A percentile compares a stretch with the other conserved stretches of the same genome.
Evolutionary conservation across 1,140 invertebrate genomes (phyloP).

Genomic region (Drosophila gunungcola): DNA sequence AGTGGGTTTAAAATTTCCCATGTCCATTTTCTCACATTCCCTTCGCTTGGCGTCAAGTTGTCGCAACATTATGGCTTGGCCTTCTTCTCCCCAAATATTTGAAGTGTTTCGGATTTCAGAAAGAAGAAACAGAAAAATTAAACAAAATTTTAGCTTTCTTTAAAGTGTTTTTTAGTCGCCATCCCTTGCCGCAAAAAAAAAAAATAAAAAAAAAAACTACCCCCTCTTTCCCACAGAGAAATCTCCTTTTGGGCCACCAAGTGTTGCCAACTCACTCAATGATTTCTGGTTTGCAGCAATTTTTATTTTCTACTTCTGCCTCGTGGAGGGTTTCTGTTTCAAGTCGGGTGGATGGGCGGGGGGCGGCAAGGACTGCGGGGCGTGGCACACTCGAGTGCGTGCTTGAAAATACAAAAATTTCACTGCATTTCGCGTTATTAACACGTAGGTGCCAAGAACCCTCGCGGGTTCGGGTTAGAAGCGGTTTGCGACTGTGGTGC

Average conservation of each 20-base stretch:
- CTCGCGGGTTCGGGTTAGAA: slow-evolving; percentile 13
- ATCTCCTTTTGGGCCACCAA: slow-evolving; percentile 48
- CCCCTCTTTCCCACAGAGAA: not conserved
- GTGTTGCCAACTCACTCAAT: slow-evolving; percentile 78
- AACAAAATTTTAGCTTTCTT: slow-evolving; percentile 24
- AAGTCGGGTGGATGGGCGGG: slow-evolving; percentile 23
- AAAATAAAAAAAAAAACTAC: slow-evolving; percentile 11
- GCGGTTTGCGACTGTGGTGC: slow-evolving; percentile 11
- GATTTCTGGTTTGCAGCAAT: slow-evolving; percentile 59
- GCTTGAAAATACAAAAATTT: slow-evolving; percentile 79
- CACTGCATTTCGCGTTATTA: slow-evolving; percentile 81
- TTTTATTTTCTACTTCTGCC: slow-evolving; percentile 43
- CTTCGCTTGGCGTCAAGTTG: slow-evolving; percentile 66
- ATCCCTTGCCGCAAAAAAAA: not conserved
- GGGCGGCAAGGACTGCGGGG: slow-evolving; percentile 59
- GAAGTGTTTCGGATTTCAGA: slow-evolving; percentile 76
- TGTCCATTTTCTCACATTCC: slow-evolving; percentile 32
- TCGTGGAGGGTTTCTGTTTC: slow-evolving; percentile 51
- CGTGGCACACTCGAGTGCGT: slow-evolving; percentile 66
- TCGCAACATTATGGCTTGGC: slow-evolving; percentile 61
- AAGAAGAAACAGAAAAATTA: slow-evolving; percentile 28
- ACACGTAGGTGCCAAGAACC: slow-evolving; percentile 72
- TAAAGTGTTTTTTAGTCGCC: slow-evolving; percentile 48
- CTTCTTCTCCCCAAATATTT: slow-evolving; percentile 73
- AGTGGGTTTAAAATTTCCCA: slow-evolving; percentile 79